Conservation (phyloP, 2,888 invertebrate species). For the Conistra vaccinii region DNA sequence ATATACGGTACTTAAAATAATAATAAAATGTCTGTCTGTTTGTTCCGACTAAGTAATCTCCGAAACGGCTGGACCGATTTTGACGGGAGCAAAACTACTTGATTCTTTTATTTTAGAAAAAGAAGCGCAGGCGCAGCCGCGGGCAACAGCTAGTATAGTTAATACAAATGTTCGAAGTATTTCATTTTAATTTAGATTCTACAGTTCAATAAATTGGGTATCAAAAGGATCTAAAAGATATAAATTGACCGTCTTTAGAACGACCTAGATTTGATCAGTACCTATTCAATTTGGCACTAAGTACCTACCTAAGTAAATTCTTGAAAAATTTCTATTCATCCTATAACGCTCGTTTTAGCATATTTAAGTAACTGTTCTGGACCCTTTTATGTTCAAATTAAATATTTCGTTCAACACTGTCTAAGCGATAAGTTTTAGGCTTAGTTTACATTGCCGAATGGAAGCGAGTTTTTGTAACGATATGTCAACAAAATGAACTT, state of each 20-base stretch:
- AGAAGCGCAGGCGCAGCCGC: too few species aligned
- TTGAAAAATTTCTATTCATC: slow-evolving; percentile 12
- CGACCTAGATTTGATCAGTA: slow-evolving; percentile 26
- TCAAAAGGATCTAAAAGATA: slow-evolving; percentile 6
- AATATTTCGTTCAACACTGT: background rate
- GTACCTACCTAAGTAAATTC: slow-evolving; percentile 8
- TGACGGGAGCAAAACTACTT: too few species aligned
- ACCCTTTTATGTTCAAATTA: background rate
- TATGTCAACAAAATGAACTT: too few species aligned
- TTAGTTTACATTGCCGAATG: too few species aligned
- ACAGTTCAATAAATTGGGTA: background rate
- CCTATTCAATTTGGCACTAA: slow-evolving; percentile 16
- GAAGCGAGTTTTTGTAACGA: too few species aligned
- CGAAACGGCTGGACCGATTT: too few species aligned
- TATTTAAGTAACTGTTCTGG: background rate
- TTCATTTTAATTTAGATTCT: background rate
- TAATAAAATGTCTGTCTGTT: too few species aligned
- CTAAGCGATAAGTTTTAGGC: background rate
- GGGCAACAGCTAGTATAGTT: too few species aligned
- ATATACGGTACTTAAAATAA: too few species aligned
- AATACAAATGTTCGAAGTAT: background rate
- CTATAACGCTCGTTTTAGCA: background rate
- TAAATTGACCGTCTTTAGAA: background rate
- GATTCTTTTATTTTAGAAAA: too few species aligned
- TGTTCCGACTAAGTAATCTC: too few species aligned